Conservation (phyloP, 1,140 invertebrate species). For the Drosophila yakuba region DNA sequence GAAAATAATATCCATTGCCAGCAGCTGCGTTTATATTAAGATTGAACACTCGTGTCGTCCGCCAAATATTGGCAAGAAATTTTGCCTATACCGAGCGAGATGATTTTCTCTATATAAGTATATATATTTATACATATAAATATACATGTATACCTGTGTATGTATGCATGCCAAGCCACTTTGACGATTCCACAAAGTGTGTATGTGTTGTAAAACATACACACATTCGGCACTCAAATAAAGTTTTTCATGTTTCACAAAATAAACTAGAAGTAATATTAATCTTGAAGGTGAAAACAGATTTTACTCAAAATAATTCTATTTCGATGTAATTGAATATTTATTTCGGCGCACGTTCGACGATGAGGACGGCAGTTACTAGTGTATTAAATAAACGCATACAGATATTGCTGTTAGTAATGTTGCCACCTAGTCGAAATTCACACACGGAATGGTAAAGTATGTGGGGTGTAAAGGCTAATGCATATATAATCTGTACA, state of each 20-base stretch:
- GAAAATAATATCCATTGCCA: not conserved
- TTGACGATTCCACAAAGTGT: slow-evolving; percentile 59
- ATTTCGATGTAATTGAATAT: slow-evolving; percentile 46
- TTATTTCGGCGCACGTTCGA: slow-evolving; percentile 43
- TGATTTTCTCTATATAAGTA: slow-evolving; percentile 28
- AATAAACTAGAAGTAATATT: not conserved
- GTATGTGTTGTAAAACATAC: slow-evolving; percentile 32
- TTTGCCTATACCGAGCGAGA: slow-evolving; percentile 14
- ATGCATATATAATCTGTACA: not conserved
- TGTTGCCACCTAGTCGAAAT: slow-evolving; percentile 57
- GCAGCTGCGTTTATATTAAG: not conserved
- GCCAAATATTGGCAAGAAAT: not conserved
- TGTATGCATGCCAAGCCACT: slow-evolving; percentile 51
- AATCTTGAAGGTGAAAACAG: not conserved
- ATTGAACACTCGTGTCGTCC: not conserved
- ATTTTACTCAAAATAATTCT: slow-evolving; percentile 19
- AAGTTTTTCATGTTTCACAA: slow-evolving; percentile 17
- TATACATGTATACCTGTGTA: slow-evolving; percentile 4
- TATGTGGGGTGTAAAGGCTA: not conserved
- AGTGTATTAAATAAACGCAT: slow-evolving; percentile 50
- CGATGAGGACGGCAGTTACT: slow-evolving; percentile 64
- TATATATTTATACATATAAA: not conserved
- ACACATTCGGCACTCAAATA: slow-evolving; percentile 12
- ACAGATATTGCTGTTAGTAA: slow-evolving; percentile 34
- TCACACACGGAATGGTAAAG: not conserved